Conservation (phyloP, 2,113 vertebrate species). For the Paraplagusia blochii region DNA sequence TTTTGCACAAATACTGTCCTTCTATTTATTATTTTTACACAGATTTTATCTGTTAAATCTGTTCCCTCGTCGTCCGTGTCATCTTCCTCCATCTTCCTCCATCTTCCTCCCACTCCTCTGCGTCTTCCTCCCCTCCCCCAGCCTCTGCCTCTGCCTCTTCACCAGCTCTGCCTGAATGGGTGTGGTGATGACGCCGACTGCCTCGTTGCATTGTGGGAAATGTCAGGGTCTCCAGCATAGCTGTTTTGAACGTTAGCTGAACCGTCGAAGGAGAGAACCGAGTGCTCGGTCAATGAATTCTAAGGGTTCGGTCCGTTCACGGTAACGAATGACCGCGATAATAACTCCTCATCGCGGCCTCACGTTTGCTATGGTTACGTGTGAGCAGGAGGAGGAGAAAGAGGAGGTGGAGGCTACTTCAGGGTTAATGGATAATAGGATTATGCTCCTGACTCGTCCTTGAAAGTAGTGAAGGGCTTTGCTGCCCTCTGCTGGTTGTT, state of each 20-base stretch:
- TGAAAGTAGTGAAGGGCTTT: constrained; percentile 26
- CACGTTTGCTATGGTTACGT: constrained; percentile 13
- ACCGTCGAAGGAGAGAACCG: constrained; percentile 3
- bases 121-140: constrained; percentile 61
- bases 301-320: too few species aligned
- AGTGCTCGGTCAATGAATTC: too few species aligned
- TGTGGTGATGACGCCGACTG: constrained; percentile 69
- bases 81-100: constrained; percentile 44
- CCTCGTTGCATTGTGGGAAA: constrained; percentile 74
- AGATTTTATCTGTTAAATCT: constrained; percentile 32
- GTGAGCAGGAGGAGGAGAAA: constrained; percentile 23
- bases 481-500: constrained; percentile 68
- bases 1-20: too few species aligned
- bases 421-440: constrained; percentile 29
- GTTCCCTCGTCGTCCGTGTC: constrained; percentile 39
- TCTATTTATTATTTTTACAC: constrained; percentile 3
- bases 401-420: constrained; percentile 35
- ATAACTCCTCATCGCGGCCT: not conserved
- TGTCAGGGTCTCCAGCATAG: constrained; percentile 63
- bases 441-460: constrained; percentile 44
- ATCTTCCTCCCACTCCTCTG: constrained; percentile 35
- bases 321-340: not conserved
- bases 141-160: constrained; percentile 36
- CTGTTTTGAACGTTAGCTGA: constrained; percentile 43
- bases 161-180: constrained; percentile 63